A percentile compares a stretch with the other conserved stretches of the same genome.
phyloP scores from a whole-genome alignment of 2,888 invertebrate genomes.

The Adelphocoris suturalis region DNA sequence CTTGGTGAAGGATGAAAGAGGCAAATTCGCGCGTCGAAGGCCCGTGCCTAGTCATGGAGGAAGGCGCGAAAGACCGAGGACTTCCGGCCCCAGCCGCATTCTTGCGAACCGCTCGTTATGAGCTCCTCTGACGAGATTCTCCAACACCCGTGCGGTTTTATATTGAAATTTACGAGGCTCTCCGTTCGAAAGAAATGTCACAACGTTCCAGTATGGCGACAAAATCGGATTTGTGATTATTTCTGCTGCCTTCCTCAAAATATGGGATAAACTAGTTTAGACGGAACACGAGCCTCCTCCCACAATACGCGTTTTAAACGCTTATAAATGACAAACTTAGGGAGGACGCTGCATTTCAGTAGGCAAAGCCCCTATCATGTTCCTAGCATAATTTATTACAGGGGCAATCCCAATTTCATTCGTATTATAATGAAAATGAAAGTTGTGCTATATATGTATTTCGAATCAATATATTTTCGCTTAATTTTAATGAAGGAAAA shows the following conservation, averaged over 20 bases:
- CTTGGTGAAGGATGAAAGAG: neutral
- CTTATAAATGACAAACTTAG: no score
- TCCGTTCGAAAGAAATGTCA: neutral
- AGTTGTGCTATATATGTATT: no score
- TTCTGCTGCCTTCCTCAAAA: neutral
- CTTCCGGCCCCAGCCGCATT: conserved; percentile 19
- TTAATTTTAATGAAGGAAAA: no score
- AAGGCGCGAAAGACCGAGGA: conserved; percentile 9
- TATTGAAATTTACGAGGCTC: conserved; percentile 12
- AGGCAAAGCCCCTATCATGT: neutral
- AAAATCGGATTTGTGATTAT: conserved; percentile 10
- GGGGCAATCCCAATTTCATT: no score
- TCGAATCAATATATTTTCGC: no score
- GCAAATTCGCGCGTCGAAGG: neutral
- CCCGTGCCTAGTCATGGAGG: neutral
- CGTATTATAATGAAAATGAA: no score
- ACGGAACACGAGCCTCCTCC: neutral
- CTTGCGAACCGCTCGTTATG: neutral
- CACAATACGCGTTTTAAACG: neutral
- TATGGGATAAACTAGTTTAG: neutral
- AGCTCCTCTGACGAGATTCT: neutral
- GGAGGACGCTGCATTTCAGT: neutral
- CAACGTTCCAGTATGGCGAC: neutral
- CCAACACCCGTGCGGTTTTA: conserved; percentile 12
- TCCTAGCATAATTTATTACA: neutral